Percentiles rank a stretch among this genome's conserved stretches.
These are phyloP conservation scores for Takifugu ocellatus DNA, from an alignment of 2,797 vertebrate genomes.

Conservation along the genomic window DNA sequence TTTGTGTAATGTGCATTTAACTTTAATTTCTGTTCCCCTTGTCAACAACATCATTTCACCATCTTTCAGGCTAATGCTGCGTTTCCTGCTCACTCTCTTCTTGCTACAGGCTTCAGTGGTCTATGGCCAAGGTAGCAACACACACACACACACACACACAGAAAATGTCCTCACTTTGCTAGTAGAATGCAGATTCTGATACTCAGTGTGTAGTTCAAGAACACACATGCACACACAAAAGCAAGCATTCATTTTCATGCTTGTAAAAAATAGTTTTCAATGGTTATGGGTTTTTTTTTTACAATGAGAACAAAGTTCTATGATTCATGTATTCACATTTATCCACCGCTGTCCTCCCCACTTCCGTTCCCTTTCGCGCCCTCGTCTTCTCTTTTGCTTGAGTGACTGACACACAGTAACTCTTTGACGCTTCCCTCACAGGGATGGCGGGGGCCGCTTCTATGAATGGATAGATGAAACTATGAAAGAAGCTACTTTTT, in stretches of 20 bases:
- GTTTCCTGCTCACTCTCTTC: constrained; percentile 49
- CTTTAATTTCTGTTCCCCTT: no score
- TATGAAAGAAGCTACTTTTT: constrained; percentile 75
- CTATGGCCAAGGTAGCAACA: constrained; percentile 71
- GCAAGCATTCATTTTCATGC: no score
- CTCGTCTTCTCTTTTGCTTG: constrained; percentile 29
- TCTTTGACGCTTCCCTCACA: constrained; percentile 51
- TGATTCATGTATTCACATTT: constrained; percentile 49
- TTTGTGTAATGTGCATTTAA: no score
- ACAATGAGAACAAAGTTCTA: constrained; percentile 39
- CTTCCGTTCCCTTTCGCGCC: constrained; percentile 25
- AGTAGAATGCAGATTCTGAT: no score
- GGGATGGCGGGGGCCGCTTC: constrained; percentile 60
- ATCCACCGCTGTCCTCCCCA: constrained; percentile 38
- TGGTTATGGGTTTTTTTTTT: no score
- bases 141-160: neutral
- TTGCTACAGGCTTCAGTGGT: constrained; percentile 64
- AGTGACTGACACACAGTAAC: constrained; percentile 49
- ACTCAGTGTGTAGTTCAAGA: no score
- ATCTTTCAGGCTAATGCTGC: constrained; percentile 44
- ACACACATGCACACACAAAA: neutral
- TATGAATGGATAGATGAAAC: constrained; percentile 32
- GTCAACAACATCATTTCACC: neutral
- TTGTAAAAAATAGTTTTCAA: no score
- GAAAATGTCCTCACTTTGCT: no score